Evolutionary conservation across 2,888 invertebrate species (phyloP).

Genomic region (Oscheius myriophilus): DNA sequence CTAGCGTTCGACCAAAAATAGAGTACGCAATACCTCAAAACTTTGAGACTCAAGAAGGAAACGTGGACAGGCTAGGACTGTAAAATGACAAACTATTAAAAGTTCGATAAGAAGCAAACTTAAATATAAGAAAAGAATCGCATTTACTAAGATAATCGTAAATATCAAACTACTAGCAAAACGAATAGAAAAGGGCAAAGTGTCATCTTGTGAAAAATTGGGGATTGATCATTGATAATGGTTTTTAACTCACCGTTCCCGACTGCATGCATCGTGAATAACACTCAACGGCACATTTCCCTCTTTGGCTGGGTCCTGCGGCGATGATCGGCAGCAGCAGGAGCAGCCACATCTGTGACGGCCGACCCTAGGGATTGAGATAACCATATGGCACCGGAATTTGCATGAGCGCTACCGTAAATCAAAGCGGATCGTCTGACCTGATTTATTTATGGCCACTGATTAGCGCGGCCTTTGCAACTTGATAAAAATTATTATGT

Average conservation of each 20-base stretch:
- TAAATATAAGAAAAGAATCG: too few species aligned
- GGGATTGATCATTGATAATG: too few species aligned
- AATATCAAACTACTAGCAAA: background rate
- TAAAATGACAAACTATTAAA: too few species aligned
- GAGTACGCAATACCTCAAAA: too few species aligned
- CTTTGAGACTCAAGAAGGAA: too few species aligned
- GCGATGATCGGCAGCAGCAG: slow-evolving; percentile 14
- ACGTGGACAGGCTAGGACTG: too few species aligned
- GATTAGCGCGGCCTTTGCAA: background rate
- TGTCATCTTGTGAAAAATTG: too few species aligned
- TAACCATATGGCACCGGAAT: slow-evolving; percentile 24
- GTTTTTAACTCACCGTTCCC: slow-evolving; percentile 58
- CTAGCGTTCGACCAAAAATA: too few species aligned
- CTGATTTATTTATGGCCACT: background rate
- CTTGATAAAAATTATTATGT: background rate
- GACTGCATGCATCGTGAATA: slow-evolving; percentile 60
- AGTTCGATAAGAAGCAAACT: too few species aligned
- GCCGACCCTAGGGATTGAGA: slow-evolving; percentile 6
- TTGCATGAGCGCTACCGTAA: slow-evolving; percentile 21
- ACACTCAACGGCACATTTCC: slow-evolving; percentile 64
- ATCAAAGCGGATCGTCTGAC: slow-evolving; percentile 2
- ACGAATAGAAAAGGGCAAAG: too few species aligned
- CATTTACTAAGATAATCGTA: too few species aligned
- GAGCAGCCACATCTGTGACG: slow-evolving; percentile 19
- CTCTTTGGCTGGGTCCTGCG: slow-evolving; percentile 43